Conservation (phyloP, 2,797 vertebrate genomes). For the Pseudochirops cupreus region DNA sequence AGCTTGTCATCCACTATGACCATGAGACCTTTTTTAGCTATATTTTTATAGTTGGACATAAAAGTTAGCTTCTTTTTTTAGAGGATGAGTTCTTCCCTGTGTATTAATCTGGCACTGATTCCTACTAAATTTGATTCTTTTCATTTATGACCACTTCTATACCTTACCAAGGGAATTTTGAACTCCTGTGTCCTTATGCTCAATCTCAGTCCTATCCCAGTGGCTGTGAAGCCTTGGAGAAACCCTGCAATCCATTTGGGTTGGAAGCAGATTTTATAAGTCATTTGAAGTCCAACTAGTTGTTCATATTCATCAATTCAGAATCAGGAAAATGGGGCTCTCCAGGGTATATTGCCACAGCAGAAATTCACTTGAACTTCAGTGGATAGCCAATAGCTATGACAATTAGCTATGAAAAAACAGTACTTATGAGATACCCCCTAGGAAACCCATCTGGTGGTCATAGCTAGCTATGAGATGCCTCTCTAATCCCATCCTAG, state of each 20-base stretch:
- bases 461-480: neutral
- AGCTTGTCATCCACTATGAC: slow-evolving; percentile 22
- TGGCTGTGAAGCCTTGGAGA: slow-evolving; percentile 49
- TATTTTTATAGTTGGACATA: slow-evolving; percentile 43
- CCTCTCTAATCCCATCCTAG: too few relatives aligned
- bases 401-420: neutral
- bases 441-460: neutral
- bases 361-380: neutral
- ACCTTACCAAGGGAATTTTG: slow-evolving; percentile 38
- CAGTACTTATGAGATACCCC: neutral
- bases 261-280: neutral
- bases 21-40: neutral
- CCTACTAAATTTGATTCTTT: slow-evolving; percentile 43
- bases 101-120: slow-evolving; percentile 37
- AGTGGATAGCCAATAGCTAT: neutral
- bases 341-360: neutral
- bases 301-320: neutral
- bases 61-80: slow-evolving; percentile 22
- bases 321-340: neutral
- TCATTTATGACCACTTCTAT: slow-evolving; percentile 20
- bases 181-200: slow-evolving; percentile 61
- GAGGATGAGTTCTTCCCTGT: slow-evolving; percentile 51
- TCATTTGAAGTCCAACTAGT: neutral
- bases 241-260: slow-evolving; percentile 13
- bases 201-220: slow-evolving; percentile 54